Evolutionary conservation across 2,797 vertebrate genomes (phyloP).

Genomic region (Eulemur coronatus): DNA sequence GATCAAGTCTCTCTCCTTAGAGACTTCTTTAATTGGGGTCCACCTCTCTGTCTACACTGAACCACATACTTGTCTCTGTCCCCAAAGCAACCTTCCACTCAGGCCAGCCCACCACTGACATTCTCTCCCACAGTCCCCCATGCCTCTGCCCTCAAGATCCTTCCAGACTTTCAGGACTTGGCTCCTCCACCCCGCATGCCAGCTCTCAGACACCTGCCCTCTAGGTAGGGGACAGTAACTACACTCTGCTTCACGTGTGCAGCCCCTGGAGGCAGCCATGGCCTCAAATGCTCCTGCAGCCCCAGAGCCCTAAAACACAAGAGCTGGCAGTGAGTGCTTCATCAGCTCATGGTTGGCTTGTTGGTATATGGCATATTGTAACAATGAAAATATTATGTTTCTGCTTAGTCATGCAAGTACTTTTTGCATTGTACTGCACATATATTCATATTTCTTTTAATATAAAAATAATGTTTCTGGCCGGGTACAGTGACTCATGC

Average conservation of each 20-base stretch:
- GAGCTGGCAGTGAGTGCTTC: rapidly evolving
- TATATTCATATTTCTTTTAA: background rate
- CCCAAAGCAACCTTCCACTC: background rate
- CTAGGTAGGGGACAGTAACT: background rate
- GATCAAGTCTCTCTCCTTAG: background rate
- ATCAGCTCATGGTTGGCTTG: background rate
- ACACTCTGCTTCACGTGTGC: background rate
- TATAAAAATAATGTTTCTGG: background rate
- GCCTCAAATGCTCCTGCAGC: background rate
- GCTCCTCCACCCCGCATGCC: background rate
- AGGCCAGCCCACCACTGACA: background rate
- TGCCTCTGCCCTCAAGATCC: background rate
- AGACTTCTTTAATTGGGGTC: background rate
- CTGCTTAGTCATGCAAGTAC: background rate
- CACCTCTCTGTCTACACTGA: background rate
- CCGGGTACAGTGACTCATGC: rapidly evolving
- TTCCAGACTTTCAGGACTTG: background rate
- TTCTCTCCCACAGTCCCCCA: background rate
- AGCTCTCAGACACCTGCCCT: background rate
- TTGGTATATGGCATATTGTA: background rate
- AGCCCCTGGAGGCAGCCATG: background rate
- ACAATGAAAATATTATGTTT: background rate
- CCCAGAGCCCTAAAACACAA: background rate
- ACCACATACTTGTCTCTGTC: background rate
- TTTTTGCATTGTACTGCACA: background rate